These are phyloP conservation scores for Schizopygopsis pylzovi DNA, from an alignment of 2,797 vertebrate species.

Conservation along the genomic window DNA sequence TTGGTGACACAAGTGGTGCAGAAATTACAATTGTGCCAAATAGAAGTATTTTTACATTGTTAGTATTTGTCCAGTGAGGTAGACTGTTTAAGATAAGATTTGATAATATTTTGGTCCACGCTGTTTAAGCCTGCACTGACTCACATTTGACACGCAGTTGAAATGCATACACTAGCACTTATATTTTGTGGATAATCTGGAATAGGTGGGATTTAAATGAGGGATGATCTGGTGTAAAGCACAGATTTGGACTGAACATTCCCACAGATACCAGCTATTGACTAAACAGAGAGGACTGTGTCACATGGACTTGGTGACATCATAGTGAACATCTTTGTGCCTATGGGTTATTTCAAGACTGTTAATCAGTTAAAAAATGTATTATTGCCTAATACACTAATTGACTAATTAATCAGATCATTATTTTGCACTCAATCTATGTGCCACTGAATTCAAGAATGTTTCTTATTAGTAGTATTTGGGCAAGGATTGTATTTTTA, in stretches of 20 bases:
- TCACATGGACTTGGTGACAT: constrained; percentile 17
- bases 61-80: not conserved
- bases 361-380: not conserved
- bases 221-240: constrained; percentile 45
- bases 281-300: constrained; percentile 6
- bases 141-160: not conserved
- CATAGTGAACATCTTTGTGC: not conserved
- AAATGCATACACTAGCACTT: not conserved
- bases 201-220: constrained; percentile 45
- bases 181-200: constrained; percentile 50
- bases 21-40: not conserved
- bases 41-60: not conserved
- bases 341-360: not conserved
- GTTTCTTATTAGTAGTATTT: not conserved
- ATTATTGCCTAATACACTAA: not conserved
- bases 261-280: constrained; percentile 8
- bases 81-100: no score
- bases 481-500: no score
- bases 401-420: not conserved
- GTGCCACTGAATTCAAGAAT: not conserved
- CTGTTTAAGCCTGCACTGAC: not conserved
- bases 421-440: not conserved
- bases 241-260: constrained; percentile 34
- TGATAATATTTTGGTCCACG: no score
- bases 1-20: not conserved